Percentiles rank a stretch among this genome's conserved stretches.
Conservation (phyloP, 1,140 invertebrate species). For the Dermatophagoides farinae region DNA sequence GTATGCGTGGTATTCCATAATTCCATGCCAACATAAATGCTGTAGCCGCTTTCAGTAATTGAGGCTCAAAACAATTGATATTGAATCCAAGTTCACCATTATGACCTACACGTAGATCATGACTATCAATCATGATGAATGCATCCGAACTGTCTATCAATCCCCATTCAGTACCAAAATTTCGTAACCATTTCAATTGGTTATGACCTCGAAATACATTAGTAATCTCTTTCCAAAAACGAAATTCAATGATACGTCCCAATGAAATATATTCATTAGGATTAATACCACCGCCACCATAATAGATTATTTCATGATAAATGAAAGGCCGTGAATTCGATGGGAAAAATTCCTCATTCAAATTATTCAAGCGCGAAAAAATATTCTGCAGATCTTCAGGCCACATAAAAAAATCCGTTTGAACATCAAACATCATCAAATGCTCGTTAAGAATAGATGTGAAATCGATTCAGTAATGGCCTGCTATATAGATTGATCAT, state of each 20-base stretch:
- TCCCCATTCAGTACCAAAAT: constrained; percentile 27
- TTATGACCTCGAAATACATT: constrained; percentile 33
- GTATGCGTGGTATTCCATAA: constrained; percentile 45
- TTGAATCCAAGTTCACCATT: constrained; percentile 32
- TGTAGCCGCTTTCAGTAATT: constrained; percentile 35
- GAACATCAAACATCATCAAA: too few relatives aligned
- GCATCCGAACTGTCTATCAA: constrained; percentile 23
- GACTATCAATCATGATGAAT: constrained; percentile 35
- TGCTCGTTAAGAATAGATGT: too few relatives aligned
- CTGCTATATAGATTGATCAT: too few relatives aligned
- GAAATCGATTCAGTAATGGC: too few relatives aligned
- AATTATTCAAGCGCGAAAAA: constrained; percentile 35
- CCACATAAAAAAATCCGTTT: too few relatives aligned
- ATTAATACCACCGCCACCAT: constrained; percentile 42
- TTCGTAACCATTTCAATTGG: constrained; percentile 20
- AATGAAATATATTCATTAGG: constrained; percentile 40
- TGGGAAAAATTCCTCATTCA: constrained; percentile 37
- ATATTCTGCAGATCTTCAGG: constrained; percentile 44
- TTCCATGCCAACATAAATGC: constrained; percentile 55
- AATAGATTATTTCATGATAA: constrained; percentile 60
- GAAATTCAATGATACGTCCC: constrained; percentile 53
- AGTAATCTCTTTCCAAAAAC: constrained; percentile 36
- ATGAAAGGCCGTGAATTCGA: constrained; percentile 38
- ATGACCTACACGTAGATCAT: constrained; percentile 45
- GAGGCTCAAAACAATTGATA: constrained; percentile 33